Evolutionary conservation across 2,113 vertebrate species (phyloP).

Genomic region (Okapia johnstoni): DNA sequence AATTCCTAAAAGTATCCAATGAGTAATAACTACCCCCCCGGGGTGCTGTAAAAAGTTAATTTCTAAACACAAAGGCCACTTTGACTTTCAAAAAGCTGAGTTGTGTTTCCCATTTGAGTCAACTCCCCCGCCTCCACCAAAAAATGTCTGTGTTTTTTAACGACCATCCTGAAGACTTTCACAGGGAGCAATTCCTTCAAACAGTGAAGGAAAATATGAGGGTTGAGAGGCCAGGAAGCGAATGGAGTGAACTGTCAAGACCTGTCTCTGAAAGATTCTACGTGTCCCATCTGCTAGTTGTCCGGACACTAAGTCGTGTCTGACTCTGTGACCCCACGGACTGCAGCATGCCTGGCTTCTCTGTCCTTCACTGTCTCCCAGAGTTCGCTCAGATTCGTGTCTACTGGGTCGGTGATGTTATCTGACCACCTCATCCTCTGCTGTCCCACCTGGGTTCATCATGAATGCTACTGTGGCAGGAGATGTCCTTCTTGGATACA

Average conservation of each 20-base stretch:
- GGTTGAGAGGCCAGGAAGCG: background rate
- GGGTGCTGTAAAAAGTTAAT: constrained; percentile 72
- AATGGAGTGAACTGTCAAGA: background rate
- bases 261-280: background rate
- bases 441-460: background rate
- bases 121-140: background rate
- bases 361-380: background rate
- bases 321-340: background rate
- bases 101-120: constrained; percentile 62
- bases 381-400: background rate
- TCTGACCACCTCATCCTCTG: background rate
- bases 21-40: constrained; percentile 72
- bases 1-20: constrained; percentile 75
- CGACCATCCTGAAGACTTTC: background rate
- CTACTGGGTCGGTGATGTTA: background rate
- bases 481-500: background rate
- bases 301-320: background rate
- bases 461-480: background rate
- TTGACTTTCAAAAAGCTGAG: constrained; percentile 72
- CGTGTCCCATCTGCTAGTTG: background rate
- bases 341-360: background rate
- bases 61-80: constrained; percentile 76
- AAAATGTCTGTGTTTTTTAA: background rate
- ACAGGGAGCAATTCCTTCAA: background rate
- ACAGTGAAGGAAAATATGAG: background rate